Base-by-base conservation (phyloP, 1,140 invertebrate species). In the Choristoneura fumiferana region DNA sequence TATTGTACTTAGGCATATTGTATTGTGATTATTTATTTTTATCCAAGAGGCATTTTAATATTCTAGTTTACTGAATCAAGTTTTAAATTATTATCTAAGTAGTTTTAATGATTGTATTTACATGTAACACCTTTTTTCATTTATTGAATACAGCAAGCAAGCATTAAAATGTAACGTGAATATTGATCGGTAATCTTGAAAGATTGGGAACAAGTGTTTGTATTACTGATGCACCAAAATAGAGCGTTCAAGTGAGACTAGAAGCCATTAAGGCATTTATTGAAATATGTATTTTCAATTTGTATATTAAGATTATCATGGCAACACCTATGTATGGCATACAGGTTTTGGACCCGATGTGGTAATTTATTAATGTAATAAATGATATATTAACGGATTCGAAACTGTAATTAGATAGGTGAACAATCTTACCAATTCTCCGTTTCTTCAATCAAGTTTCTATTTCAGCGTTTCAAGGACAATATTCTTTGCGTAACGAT, bases 171-270 rank as follows among this genome's bases (percentile, higher is more conserved):
- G 53, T 15, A 14, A n/a, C 9, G 37, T 12, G 12, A 29, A 45
- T 10, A 15, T 45, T 45, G 40, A 29, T 12, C 22, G 17, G 18
- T 49, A 39, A 13, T 14, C 56, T 38, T 34, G 54, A 65, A 62
- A 65, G 67, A 65, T 67, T 60, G 67, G 75, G 75, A 78, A 65
- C 75, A 78, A 78, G 55, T 67, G 68, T 64, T 65, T 52, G 71
- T 64, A 67, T 62, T 39, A 65, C 62, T 60, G 15, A 73, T 64
- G 65, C 66, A 71, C 70, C 75, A 67, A 73, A 61, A 59, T 54
- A 63, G 55, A 58, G 64, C 54, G 67, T 66, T 66, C 69, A 70
- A 77, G 69, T 72, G 71, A 77, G 71, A 73, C 54, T 74, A 72
- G 67, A 62, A 22, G 65, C 57, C 70, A 59, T 1, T 73, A 71